These are phyloP conservation scores for Oxyura jamaicensis DNA, from an alignment of 2,113 vertebrate genomes.

Conservation along the genomic window DNA sequence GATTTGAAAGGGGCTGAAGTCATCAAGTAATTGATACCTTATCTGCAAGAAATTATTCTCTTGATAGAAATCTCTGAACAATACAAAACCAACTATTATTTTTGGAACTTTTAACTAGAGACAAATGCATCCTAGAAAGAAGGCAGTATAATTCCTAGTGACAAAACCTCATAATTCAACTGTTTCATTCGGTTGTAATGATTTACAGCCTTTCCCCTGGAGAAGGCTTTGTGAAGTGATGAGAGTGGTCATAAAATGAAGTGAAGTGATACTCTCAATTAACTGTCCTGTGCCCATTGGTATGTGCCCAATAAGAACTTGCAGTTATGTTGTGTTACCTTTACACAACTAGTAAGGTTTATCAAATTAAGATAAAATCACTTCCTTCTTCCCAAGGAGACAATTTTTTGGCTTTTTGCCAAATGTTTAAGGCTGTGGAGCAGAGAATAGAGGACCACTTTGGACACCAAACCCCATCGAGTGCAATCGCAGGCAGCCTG, in stretches of 20 bases:
- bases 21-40: background rate
- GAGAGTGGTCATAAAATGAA: background rate
- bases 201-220: background rate
- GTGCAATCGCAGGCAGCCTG: background rate
- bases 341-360: too few species aligned
- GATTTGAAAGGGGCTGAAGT: conserved; percentile 40
- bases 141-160: background rate
- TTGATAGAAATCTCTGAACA: conserved; percentile 17
- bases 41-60: conserved; percentile 40
- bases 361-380: too few species aligned
- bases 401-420: background rate
- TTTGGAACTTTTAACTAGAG: conserved; percentile 32
- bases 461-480: background rate
- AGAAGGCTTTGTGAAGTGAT: background rate
- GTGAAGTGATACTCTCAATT: background rate
- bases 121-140: conserved; percentile 34
- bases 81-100: conserved; percentile 29
- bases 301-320: background rate
- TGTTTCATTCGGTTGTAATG: conserved; percentile 8
- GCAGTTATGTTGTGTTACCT: background rate
- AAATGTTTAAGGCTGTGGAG: background rate
- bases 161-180: conserved; percentile 18
- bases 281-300: background rate
- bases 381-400: background rate
- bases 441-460: background rate